Evolutionary conservation across 2,888 invertebrate species (phyloP).

Genomic region (Oscheius onirici): DNA sequence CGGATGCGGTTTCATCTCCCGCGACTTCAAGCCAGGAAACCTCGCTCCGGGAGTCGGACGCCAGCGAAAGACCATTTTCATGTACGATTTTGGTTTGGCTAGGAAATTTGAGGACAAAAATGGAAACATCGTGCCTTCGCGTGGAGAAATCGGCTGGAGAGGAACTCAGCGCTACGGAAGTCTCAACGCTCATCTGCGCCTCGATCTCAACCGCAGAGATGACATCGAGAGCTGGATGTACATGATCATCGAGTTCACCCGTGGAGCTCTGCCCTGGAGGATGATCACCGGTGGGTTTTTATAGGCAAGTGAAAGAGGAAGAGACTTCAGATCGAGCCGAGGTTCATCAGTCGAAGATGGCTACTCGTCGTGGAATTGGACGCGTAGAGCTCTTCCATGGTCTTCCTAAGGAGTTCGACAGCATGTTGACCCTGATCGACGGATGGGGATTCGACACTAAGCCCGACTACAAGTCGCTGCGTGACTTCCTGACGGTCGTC

Average conservation of each 20-base stretch:
- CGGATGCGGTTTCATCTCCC: conserved; percentile 53
- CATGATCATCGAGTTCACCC: conserved; percentile 56
- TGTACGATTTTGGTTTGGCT: conserved; percentile 62
- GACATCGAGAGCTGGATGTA: conserved; percentile 64
- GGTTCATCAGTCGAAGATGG: conserved; percentile 52
- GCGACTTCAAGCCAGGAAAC: conserved; percentile 66
- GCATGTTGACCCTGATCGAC: conserved; percentile 56
- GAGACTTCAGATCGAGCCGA: conserved; percentile 44
- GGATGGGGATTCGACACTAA: conserved; percentile 1
- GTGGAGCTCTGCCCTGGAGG: conserved; percentile 61
- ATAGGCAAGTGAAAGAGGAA: neutral
- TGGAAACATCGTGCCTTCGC: conserved; percentile 38
- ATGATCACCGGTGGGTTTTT: conserved; percentile 45
- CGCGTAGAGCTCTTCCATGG: conserved; percentile 46
- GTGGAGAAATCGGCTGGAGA: conserved; percentile 65
- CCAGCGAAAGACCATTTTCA: conserved; percentile 47
- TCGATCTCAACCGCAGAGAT: conserved; percentile 56
- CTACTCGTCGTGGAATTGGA: conserved; percentile 35
- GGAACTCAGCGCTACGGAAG: conserved; percentile 64
- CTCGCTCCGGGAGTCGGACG: conserved; percentile 60
- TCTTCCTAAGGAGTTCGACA: conserved; percentile 54
- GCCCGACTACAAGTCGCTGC: conserved; percentile 23
- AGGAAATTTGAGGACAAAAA: conserved; percentile 49
- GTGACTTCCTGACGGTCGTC: neutral
- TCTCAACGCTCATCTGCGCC: conserved; percentile 48